Base-by-base conservation (phyloP, 2,797 vertebrate genomes). In the Rhinoraja longicauda region DNA sequence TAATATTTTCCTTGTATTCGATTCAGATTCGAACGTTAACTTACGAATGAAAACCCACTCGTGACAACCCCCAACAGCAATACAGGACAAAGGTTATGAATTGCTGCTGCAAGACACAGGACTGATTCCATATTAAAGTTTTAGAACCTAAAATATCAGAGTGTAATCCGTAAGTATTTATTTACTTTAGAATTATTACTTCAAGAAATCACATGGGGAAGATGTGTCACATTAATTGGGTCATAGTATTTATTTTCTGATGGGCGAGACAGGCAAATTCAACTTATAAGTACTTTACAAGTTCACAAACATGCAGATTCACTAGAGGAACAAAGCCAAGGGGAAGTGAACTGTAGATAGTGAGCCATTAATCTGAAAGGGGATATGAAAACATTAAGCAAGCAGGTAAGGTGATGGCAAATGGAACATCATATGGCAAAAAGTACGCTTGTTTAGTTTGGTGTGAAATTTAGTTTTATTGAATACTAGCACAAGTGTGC, bases 91-190 rank as follows among this genome's bases (percentile, higher is more conserved):
- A 4, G 21, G 45, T 82, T 57, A 13, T 82, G 10, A 88, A 53
- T 29, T n/a, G 57, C 29, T 88, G 84, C 84, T 88, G 59, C n/a
- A 88, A 88, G 84, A 88, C 59, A n/a, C 36, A 12, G 84, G 6
- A 67, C 59, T 73, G 70, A 73, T 73, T 67, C 84, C 59, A 64
- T 21, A 7, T 64, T 62, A 29, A 86, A 17, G 59, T 32, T 88
- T 88, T 67, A 64, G 29, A 64, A 36, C 4, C 1, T 64, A 21
- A 64, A 88, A 36, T 36, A 88, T 88, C 59, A 17, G 4, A 15
- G 84, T 64, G 7, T 67, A 19, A 64, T 17, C 59, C 36, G 17
- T 32, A 67, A 88, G 59, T 67, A 88, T 19, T 21, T n/a, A n/a
- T 19, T 53, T 86, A 59, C 59, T n/a, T 88, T 88, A 21, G 15